phyloP scores from a whole-genome alignment of 2,888 invertebrate genomes.

The Leptodirus hochenwartii region DNA sequence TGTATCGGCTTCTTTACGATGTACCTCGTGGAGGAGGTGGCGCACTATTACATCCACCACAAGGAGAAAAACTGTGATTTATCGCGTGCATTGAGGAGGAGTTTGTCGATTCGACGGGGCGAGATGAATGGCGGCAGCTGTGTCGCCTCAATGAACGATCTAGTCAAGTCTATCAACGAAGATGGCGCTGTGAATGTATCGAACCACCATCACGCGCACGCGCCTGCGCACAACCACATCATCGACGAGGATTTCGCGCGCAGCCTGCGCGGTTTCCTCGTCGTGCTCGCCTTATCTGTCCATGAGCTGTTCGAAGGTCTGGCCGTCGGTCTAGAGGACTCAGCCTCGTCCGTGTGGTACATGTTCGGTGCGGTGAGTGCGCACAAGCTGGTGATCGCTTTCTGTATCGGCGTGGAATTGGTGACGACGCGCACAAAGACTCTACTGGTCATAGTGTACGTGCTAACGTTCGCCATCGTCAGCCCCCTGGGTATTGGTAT shows the following conservation, averaged over 20 bases:
- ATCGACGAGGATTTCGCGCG: conserved; percentile 20
- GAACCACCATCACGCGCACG: conserved; percentile 10
- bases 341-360: conserved; percentile 45
- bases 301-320: conserved; percentile 78
- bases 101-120: conserved; percentile 21
- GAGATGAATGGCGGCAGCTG: conserved; percentile 12
- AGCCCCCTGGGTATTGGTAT: conserved; percentile 67
- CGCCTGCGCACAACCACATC: conserved; percentile 19
- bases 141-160: conserved; percentile 12
- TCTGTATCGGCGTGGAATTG: conserved; percentile 73
- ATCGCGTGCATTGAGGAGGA: conserved; percentile 18
- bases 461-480: conserved; percentile 58
- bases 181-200: conserved; percentile 10
- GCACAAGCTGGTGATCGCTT: conserved; percentile 74
- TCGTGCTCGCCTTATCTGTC: conserved; percentile 66
- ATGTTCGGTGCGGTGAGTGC: conserved; percentile 72
- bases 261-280: conserved; percentile 49
- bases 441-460: conserved; percentile 42
- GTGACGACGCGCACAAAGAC: conserved; percentile 50
- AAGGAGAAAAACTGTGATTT: conserved; percentile 16
- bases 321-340: conserved; percentile 59
- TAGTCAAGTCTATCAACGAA: conserved; percentile 15
- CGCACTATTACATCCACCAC: conserved; percentile 46
- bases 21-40: conserved; percentile 63
- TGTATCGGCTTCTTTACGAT: conserved; percentile 60